A percentile compares a stretch with the other conserved stretches of the same genome.
Evolutionary conservation across 2,888 invertebrate species (phyloP).

Genomic region (Oligia latruncula): DNA sequence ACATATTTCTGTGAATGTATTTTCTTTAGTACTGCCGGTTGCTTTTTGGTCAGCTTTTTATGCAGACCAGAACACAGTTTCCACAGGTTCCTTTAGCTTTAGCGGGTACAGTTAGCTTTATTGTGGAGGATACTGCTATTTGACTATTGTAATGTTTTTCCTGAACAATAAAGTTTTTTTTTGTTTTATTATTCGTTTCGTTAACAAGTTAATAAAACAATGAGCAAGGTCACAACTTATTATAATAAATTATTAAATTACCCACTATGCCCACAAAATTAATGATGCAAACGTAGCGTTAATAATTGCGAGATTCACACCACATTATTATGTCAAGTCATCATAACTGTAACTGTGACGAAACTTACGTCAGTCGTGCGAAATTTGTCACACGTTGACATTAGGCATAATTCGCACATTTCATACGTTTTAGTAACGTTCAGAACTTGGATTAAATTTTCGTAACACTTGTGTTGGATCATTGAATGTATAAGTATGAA

Average conservation of each 20-base stretch:
- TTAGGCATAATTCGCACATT: conserved; percentile 23
- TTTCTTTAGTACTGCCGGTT: no score
- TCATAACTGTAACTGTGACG: conserved; percentile 22
- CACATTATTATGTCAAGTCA: conserved; percentile 41
- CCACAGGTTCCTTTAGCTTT: no score
- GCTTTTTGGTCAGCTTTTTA: no score
- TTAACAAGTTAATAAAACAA: conserved; percentile 37
- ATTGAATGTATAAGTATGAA: conserved; percentile 1
- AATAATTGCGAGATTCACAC: conserved; percentile 27
- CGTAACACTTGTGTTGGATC: conserved; percentile 20
- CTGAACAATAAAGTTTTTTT: no score
- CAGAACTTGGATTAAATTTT: conserved; percentile 17
- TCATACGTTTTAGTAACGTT: conserved; percentile 15
- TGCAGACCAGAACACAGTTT: no score
- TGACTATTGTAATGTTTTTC: no score
- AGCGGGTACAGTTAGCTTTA: no score
- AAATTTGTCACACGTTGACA: conserved; percentile 48
- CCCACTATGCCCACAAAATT: conserved; percentile 15
- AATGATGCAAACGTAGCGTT: conserved; percentile 20
- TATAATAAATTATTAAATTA: conserved; percentile 32
- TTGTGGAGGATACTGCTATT: no score
- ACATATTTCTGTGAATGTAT: no score
- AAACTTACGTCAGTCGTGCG: conserved; percentile 30
- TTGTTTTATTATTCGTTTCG: conserved; percentile 16
- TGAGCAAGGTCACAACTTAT: conserved; percentile 26